A percentile compares a stretch with the other conserved stretches of the same genome.
phyloP scores from a whole-genome alignment of 2,113 vertebrate genomes.

The Hemicordylus capensis region DNA sequence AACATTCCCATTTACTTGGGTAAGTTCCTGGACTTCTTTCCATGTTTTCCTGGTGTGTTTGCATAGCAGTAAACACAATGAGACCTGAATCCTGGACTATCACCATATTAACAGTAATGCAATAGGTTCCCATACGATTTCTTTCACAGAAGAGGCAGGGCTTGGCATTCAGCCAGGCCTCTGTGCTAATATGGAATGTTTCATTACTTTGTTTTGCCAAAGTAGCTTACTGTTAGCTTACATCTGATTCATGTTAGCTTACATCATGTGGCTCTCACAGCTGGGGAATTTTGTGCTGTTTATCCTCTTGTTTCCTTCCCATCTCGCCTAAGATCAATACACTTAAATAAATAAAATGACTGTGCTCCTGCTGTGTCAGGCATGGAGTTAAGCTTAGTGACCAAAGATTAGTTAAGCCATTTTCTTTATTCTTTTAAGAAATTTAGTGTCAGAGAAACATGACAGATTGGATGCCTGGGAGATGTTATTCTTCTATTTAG shows the following conservation, averaged over 20 bases:
- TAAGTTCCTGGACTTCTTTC: not conserved
- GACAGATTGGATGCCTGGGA: not conserved
- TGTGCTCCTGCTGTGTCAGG: constrained; percentile 54
- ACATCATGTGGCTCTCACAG: constrained; percentile 57
- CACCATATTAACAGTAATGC: constrained; percentile 35
- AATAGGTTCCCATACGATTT: constrained; percentile 45
- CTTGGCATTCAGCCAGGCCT: constrained; percentile 56
- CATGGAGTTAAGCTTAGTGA: constrained; percentile 50
- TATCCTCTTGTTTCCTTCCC: constrained; percentile 56
- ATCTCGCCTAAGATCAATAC: constrained; percentile 66
- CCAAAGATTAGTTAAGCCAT: constrained; percentile 63
- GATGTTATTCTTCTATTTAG: not conserved
- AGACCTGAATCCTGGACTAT: constrained; percentile 30
- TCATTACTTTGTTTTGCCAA: constrained; percentile 65
- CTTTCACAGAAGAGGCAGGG: constrained; percentile 41
- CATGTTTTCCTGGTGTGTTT: constrained; percentile 31
- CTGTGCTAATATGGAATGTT: constrained; percentile 50
- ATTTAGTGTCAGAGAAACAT: constrained; percentile 25
- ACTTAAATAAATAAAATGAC: constrained; percentile 70
- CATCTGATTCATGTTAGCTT: constrained; percentile 60
- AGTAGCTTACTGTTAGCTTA: constrained; percentile 69
- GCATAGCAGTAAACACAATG: not conserved
- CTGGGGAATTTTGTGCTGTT: constrained; percentile 68
- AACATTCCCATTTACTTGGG: not conserved
- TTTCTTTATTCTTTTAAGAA: constrained; percentile 53